phyloP scores from a whole-genome alignment of 2,888 invertebrate species.

The Deilephila elpenor region DNA sequence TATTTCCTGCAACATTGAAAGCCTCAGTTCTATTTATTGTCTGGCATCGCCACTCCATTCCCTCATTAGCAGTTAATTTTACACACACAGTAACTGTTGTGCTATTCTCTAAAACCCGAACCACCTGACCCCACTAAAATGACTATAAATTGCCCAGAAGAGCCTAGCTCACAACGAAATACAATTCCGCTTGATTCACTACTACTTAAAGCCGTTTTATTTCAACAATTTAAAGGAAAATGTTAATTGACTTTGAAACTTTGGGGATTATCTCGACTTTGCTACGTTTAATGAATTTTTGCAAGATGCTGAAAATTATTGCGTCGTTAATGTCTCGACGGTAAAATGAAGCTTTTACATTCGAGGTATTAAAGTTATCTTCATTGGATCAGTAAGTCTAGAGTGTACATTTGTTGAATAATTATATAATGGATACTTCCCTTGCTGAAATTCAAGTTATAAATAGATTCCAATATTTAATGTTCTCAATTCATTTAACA shows the following conservation, averaged over 20 bases:
- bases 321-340: not conserved
- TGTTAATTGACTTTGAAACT: conserved; percentile 65
- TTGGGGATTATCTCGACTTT: conserved; percentile 32
- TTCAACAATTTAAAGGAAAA: conserved; percentile 46
- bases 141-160: conserved; percentile 13
- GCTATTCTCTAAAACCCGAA: conserved; percentile 32
- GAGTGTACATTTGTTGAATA: not conserved
- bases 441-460: too few relatives aligned
- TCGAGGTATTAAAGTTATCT: not conserved
- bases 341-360: not conserved
- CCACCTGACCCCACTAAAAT: conserved; percentile 24
- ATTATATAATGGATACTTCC: not conserved
- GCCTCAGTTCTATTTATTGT: not conserved
- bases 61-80: conserved; percentile 28
- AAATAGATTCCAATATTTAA: too few relatives aligned
- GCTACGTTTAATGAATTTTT: conserved; percentile 13
- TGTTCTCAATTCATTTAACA: too few relatives aligned
- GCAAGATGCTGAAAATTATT: conserved; percentile 18
- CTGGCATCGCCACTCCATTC: not conserved
- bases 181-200: conserved; percentile 62
- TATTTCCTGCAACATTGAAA: not conserved
- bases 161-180: conserved; percentile 27
- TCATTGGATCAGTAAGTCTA: not conserved
- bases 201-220: conserved; percentile 56
- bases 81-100: conserved; percentile 22